phyloP scores from a whole-genome alignment of 1,140 invertebrate genomes.

The Euschistus heros region DNA sequence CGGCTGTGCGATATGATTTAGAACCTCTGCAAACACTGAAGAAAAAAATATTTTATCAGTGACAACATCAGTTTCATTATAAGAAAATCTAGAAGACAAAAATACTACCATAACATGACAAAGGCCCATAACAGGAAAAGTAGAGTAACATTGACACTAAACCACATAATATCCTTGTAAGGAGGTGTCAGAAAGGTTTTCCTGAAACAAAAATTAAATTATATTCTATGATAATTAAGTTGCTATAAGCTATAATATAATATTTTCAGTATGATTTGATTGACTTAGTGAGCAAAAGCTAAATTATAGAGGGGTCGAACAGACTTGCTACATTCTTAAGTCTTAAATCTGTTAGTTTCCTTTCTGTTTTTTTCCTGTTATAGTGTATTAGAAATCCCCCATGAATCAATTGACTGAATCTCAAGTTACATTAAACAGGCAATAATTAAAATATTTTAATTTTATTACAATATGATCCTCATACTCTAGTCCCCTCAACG shows the following conservation, averaged over 20 bases:
- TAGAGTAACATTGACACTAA: slow-evolving; percentile 37
- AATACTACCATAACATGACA: slow-evolving; percentile 38
- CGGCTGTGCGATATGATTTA: slow-evolving; percentile 37
- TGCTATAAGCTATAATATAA: too few relatives aligned
- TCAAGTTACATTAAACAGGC: not conserved
- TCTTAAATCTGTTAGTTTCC: too few relatives aligned
- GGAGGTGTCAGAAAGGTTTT: slow-evolving; percentile 39
- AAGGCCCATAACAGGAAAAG: slow-evolving; percentile 41
- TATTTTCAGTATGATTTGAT: too few relatives aligned
- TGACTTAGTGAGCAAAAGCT: too few relatives aligned
- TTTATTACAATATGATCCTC: too few relatives aligned
- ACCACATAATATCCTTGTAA: slow-evolving; percentile 40
- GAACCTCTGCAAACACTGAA: slow-evolving; percentile 38
- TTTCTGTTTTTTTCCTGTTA: too few relatives aligned
- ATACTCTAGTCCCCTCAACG: too few relatives aligned
- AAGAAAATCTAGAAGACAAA: not conserved
- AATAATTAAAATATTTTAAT: too few relatives aligned
- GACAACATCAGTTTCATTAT: slow-evolving; percentile 34
- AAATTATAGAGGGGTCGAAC: too few relatives aligned
- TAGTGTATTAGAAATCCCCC: too few relatives aligned
- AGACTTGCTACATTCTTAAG: too few relatives aligned
- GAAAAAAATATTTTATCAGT: slow-evolving; percentile 23
- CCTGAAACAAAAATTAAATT: slow-evolving; percentile 29
- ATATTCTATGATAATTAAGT: not conserved
- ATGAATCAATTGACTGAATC: too few relatives aligned